Percentiles rank a stretch among this genome's conserved stretches.
Evolutionary conservation across 2,888 invertebrate genomes (phyloP).

Genomic region (Eudemis profundana): DNA sequence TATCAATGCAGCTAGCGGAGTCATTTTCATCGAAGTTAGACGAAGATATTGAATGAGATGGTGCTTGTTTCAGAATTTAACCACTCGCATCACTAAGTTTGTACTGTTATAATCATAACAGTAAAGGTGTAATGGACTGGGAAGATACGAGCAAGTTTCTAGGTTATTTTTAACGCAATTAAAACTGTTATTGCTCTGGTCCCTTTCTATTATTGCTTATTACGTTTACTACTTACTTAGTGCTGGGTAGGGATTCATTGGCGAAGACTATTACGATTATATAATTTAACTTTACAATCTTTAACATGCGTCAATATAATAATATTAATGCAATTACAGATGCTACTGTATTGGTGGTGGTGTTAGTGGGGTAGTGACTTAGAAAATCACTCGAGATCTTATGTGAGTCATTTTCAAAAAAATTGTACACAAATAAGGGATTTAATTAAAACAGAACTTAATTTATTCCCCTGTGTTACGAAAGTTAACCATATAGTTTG

Average conservation of each 20-base stretch:
- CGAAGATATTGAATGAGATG: not conserved
- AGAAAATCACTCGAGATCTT: too few relatives aligned
- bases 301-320: too few relatives aligned
- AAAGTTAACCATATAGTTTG: too few relatives aligned
- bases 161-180: slow-evolving; percentile 74
- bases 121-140: slow-evolving; percentile 66
- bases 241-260: slow-evolving; percentile 16
- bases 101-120: slow-evolving; percentile 64
- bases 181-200: slow-evolving; percentile 68
- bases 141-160: slow-evolving; percentile 62
- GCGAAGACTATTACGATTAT: not conserved
- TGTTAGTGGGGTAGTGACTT: too few relatives aligned
- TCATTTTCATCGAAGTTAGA: not conserved
- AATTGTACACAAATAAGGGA: too few relatives aligned
- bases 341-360: too few relatives aligned
- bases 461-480: too few relatives aligned
- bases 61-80: slow-evolving; percentile 35
- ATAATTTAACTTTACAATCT: too few relatives aligned
- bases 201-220: slow-evolving; percentile 59
- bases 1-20: slow-evolving; percentile 8
- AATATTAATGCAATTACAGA: too few relatives aligned
- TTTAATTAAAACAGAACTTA: too few relatives aligned
- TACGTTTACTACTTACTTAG: slow-evolving; percentile 47
- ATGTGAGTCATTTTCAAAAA: too few relatives aligned
- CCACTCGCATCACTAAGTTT: slow-evolving; percentile 45